Conservation (phyloP, 1,140 invertebrate species). For the Caenorhabditis tropicalis region DNA sequence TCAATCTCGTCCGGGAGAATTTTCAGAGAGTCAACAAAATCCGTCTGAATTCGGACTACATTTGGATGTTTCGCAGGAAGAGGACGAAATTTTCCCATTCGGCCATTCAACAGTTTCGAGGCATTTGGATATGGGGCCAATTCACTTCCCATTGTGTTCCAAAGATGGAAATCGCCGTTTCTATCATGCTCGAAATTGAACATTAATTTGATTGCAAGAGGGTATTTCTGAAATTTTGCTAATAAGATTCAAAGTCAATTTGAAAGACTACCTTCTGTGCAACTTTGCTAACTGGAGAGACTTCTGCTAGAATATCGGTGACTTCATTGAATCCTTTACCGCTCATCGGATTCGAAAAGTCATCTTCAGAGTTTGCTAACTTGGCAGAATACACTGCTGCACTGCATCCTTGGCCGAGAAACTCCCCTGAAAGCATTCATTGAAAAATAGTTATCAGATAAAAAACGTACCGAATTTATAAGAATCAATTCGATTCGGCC, state of each 20-base stretch:
- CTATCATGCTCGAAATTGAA: constrained; percentile 55
- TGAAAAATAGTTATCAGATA: not conserved
- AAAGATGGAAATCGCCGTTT: constrained; percentile 45
- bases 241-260: not conserved
- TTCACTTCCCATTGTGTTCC: constrained; percentile 56
- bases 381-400: constrained; percentile 52
- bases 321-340: constrained; percentile 34
- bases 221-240: constrained; percentile 46
- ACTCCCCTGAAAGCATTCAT: constrained; percentile 42
- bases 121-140: constrained; percentile 53
- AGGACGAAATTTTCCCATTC: constrained; percentile 49
- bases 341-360: not conserved
- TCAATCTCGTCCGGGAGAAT: constrained; percentile 46
- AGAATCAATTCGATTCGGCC: constrained; percentile 44
- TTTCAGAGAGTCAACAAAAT: constrained; percentile 54
- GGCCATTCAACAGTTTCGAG: constrained; percentile 37
- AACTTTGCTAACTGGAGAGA: not conserved
- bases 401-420: constrained; percentile 53
- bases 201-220: constrained; percentile 60
- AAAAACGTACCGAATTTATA: constrained; percentile 49
- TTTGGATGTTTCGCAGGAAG: constrained; percentile 58
- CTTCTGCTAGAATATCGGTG: not conserved
- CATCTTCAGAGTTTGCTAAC: not conserved
- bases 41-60: constrained; percentile 54
- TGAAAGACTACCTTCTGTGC: not conserved